phyloP scores from a whole-genome alignment of 2,888 invertebrate species.

The Patella ulyssiponensis region DNA sequence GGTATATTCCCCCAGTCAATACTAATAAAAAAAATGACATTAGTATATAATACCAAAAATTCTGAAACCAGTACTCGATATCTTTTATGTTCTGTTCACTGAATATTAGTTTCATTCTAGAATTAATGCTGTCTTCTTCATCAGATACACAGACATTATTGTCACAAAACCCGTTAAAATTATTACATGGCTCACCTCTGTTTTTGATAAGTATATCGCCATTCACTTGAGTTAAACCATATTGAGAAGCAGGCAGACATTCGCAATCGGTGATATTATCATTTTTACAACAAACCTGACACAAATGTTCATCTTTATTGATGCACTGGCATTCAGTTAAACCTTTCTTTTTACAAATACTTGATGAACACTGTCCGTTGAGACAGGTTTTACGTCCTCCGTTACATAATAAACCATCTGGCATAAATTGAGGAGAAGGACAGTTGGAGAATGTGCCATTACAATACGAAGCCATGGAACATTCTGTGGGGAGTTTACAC shows the following conservation, averaged over 20 bases:
- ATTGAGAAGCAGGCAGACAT: constrained; percentile 31
- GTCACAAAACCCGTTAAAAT: constrained; percentile 43
- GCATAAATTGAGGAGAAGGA: constrained; percentile 34
- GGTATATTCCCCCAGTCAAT: constrained; percentile 38
- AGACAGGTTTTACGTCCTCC: constrained; percentile 44
- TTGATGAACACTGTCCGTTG: constrained; percentile 44
- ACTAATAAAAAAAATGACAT: constrained; percentile 24
- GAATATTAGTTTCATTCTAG: constrained; percentile 40
- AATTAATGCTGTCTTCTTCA: constrained; percentile 33
- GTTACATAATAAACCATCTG: constrained; percentile 46
- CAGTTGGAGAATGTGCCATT: constrained; percentile 46
- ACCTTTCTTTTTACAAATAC: constrained; percentile 44
- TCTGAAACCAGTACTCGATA: constrained; percentile 39
- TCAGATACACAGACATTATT: constrained; percentile 36
- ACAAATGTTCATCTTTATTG: constrained; percentile 24
- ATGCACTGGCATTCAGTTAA: constrained; percentile 44
- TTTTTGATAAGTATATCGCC: constrained; percentile 12
- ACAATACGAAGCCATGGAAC: constrained; percentile 43
- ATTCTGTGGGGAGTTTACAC: constrained; percentile 47
- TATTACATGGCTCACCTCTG: constrained; percentile 44
- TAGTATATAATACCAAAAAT: constrained; percentile 50
- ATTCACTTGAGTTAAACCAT: constrained; percentile 8
- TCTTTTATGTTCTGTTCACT: constrained; percentile 30
- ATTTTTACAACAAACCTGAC: constrained; percentile 49
- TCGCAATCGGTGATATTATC: constrained; percentile 5